Evolutionary conservation across 2,797 vertebrate genomes (phyloP), one percentile per base, ranked within the genome.

Genomic region (Chelmon rostratus): DNA sequence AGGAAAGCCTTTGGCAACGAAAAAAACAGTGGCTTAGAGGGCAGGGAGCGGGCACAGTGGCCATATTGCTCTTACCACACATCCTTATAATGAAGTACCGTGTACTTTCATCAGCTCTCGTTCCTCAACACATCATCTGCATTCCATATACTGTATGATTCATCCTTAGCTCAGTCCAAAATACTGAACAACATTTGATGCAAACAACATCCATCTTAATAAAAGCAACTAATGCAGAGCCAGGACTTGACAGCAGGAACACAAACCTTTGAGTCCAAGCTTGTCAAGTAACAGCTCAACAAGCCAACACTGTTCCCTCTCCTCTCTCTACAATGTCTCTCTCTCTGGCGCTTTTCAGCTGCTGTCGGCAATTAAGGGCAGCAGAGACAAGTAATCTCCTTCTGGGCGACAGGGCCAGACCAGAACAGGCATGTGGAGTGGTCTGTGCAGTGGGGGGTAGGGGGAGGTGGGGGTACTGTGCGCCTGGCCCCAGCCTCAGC

Each of bases 301-400:
- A 95, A 93, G 91, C 93, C 87, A 92, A 88, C 88, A 84, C 88
- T 89, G 86, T 90, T 91, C 87, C 74, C 83, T 71, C 76, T 82
- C 75, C 86, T 80, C 85, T 81, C 85, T 84, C 86, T 73, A 86
- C 88, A 88, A 87, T 79, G 73, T 83, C 83, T 82, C 89, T 81
- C 87, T 89, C 87, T 85, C 83, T 88, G 81, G 90, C 90, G 90
- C 91, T 86, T 90, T 93, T 95, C 93, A 95, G 94, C 94, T 95
- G 94, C 94, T 95, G 94, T 94, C 92, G 86, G 89, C 95, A 96
- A 96, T 96, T 96, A 95, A 92, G 92, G 92, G 91, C 91, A 93
- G 92, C 94, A 93, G 93, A 96, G 94, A 96, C 94, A 95, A 94
- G 95, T 95, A 94, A 96, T 95, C 94, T 95, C 93, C 92, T 93